Percentiles rank a stretch among this genome's conserved stretches.
phyloP scores from a whole-genome alignment of 2,888 invertebrate genomes.

The Spodoptera picta region DNA sequence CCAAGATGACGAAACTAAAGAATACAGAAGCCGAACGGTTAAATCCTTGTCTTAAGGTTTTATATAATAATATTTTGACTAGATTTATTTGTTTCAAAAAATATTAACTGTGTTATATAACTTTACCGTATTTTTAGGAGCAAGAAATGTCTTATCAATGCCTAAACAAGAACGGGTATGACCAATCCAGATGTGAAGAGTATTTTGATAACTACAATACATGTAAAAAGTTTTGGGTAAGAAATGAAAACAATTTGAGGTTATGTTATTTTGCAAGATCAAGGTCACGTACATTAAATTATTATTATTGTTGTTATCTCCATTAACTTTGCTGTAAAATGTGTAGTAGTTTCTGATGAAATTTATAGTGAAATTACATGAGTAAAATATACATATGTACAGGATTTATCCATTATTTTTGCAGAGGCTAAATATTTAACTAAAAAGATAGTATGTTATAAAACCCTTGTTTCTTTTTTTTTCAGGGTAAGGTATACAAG shows the following conservation, averaged over 20 bases:
- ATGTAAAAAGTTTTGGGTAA: conserved; percentile 95
- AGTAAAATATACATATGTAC: no score
- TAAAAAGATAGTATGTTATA: no score
- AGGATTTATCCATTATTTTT: no score
- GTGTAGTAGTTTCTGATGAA: no score
- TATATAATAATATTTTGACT: neutral
- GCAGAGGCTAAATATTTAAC: no score
- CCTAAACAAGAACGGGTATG: conserved; percentile 90
- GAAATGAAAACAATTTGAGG: conserved; percentile 18
- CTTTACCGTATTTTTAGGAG: conserved; percentile 88
- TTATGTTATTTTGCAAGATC: conserved; percentile 1
- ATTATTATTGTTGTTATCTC: no score
- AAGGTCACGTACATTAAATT: no score
- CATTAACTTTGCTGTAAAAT: neutral
- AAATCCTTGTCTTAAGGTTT: conserved; percentile 83
- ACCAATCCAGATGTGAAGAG: conserved; percentile 90
- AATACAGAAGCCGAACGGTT: conserved; percentile 76
- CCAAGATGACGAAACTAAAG: conserved; percentile 68
- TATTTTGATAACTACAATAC: conserved; percentile 93
- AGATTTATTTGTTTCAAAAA: neutral
- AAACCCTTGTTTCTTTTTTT: conserved; percentile 48
- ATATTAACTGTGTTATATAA: conserved; percentile 49
- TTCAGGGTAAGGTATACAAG: conserved; percentile 88
- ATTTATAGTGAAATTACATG: no score
- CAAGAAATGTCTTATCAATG: conserved; percentile 92